Percentiles rank a stretch among this genome's conserved stretches.
These are phyloP conservation scores for Lasiommata megera DNA, from an alignment of 2,888 invertebrate species.

Conservation along the genomic window DNA sequence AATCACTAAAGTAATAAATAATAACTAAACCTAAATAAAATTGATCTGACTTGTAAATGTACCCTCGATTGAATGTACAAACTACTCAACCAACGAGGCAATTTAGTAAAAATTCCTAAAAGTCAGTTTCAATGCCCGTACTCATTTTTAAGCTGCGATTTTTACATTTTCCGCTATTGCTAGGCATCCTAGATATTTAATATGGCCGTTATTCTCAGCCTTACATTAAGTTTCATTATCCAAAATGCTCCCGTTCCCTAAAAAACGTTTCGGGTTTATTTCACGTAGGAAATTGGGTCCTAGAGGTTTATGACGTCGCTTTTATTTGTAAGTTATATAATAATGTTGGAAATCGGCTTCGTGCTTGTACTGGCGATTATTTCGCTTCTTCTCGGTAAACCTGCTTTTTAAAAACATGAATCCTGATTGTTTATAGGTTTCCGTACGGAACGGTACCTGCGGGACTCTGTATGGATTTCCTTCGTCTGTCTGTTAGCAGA, in stretches of 20 bases:
- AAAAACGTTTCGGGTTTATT: slow-evolving; percentile 18
- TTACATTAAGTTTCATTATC: slow-evolving; percentile 29
- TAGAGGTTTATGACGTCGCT: slow-evolving; percentile 14
- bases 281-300: slow-evolving; percentile 18
- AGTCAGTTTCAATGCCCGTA: no score
- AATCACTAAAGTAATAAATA: no score
- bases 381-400: background rate
- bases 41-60: no score
- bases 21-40: no score
- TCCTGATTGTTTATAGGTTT: no score
- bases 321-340: slow-evolving; percentile 8
- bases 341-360: background rate
- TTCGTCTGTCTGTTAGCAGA: no score
- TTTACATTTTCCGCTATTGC: slow-evolving; percentile 23
- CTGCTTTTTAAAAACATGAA: no score
- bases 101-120: no score
- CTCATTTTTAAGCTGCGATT: slow-evolving; percentile 6
- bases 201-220: slow-evolving; percentile 21
- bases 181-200: slow-evolving; percentile 26
- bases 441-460: no score
- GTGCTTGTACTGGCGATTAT: background rate
- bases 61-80: no score
- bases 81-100: no score
- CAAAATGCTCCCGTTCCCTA: slow-evolving; percentile 21
- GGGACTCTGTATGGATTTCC: no score